Evolutionary conservation across 1,140 invertebrate genomes (phyloP).

Genomic region (Papilio glaucus): DNA sequence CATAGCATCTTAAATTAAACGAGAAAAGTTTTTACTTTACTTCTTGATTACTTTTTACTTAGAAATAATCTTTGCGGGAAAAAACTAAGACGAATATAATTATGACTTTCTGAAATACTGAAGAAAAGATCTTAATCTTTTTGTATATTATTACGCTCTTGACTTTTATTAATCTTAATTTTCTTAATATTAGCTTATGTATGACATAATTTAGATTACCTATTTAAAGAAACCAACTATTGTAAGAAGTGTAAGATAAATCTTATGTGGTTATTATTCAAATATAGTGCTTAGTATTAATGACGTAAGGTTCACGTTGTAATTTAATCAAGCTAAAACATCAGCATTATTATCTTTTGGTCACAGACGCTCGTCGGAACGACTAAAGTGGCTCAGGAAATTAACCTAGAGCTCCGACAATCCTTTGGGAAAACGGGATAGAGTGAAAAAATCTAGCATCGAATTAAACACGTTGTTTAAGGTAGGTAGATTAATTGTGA

Average conservation of each 20-base stretch:
- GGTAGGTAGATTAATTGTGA: not conserved
- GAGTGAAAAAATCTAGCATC: conserved; percentile 8
- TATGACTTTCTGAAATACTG: not conserved
- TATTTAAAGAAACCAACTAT: too few relatives aligned
- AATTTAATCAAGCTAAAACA: conserved; percentile 33
- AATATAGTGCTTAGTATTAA: not conserved
- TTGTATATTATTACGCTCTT: not conserved
- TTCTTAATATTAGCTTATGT: not conserved
- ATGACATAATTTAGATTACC: too few relatives aligned
- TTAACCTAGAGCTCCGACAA: conserved; percentile 22
- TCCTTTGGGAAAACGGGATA: conserved; percentile 8
- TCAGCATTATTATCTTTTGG: conserved; percentile 33
- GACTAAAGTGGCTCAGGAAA: conserved; percentile 35
- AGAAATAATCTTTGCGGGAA: conserved; percentile 7
- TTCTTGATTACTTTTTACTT: too few relatives aligned
- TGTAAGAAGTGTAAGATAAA: too few relatives aligned
- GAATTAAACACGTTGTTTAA: conserved; percentile 7
- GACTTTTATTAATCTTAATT: not conserved
- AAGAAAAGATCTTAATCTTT: not conserved
- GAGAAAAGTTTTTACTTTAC: conserved; percentile 6
- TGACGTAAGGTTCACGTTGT: conserved; percentile 4
- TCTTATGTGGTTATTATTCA: not conserved
- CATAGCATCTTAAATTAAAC: conserved; percentile 8
- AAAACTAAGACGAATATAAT: not conserved
- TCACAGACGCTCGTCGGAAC: conserved; percentile 29